phyloP scores from a whole-genome alignment of 2,888 invertebrate species.

The Ophraella communa region DNA sequence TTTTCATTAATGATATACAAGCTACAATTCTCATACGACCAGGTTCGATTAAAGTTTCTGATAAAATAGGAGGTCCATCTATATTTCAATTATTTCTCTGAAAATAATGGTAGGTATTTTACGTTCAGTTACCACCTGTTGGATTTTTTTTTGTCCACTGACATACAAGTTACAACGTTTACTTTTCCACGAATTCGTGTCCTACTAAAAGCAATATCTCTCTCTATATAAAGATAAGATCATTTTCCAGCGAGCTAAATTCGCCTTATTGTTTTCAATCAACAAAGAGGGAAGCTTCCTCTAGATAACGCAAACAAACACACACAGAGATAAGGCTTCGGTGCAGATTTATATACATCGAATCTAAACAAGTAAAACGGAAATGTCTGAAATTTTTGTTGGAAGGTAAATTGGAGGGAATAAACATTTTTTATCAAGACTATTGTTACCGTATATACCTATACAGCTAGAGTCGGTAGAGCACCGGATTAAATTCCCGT shows the following conservation, averaged over 20 bases:
- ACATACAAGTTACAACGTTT: too few species aligned
- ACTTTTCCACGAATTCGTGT: too few species aligned
- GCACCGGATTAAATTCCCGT: too few species aligned
- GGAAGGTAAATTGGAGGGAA: constrained; percentile 31
- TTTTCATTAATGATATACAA: too few species aligned
- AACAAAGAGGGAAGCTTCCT: constrained; percentile 7
- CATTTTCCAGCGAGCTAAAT: constrained; percentile 1
- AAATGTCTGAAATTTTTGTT: constrained; percentile 24
- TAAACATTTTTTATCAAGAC: constrained; percentile 26
- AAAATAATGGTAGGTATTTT: too few species aligned
- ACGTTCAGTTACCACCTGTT: too few species aligned
- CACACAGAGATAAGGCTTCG: background rate
- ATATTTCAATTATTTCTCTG: too few species aligned
- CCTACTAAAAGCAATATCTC: background rate
- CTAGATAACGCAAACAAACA: constrained; percentile 6
- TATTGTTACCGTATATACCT: constrained; percentile 20
- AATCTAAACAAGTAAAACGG: constrained; percentile 7
- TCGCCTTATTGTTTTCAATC: constrained; percentile 4
- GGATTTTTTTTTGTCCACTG: too few species aligned
- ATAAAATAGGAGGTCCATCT: too few species aligned
- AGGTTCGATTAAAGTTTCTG: too few species aligned
- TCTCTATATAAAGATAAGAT: constrained; percentile 1
- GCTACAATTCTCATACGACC: too few species aligned
- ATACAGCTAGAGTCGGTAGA: constrained; percentile 30
- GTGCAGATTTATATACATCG: background rate